Conservation (phyloP, 2,113 vertebrate genomes). For the Pandion haliaetus region DNA sequence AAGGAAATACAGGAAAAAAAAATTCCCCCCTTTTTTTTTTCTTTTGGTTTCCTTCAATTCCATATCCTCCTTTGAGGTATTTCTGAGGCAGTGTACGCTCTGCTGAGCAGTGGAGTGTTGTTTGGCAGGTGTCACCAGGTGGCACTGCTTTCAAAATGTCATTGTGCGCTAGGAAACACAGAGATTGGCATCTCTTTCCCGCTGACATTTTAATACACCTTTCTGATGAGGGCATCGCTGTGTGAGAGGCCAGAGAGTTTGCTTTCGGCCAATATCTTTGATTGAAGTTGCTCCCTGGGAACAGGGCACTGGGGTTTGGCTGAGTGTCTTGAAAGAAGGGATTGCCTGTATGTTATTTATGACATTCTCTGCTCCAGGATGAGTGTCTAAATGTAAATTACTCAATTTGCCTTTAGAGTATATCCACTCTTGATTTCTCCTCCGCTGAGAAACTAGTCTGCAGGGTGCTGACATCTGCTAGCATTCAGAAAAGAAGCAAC, state of each 20-base stretch:
- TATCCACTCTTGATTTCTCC: slow-evolving; percentile 37
- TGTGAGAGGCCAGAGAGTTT: slow-evolving; percentile 30
- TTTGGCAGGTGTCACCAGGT: slow-evolving; percentile 65
- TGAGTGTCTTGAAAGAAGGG: slow-evolving; percentile 21
- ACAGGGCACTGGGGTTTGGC: not conserved
- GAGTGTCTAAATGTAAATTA: slow-evolving; percentile 61
- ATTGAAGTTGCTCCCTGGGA: slow-evolving; percentile 47
- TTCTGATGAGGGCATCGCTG: slow-evolving; percentile 41
- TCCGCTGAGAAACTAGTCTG: slow-evolving; percentile 33
- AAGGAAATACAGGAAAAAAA: not conserved
- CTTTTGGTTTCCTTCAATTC: not conserved
- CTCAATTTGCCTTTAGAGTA: slow-evolving; percentile 49
- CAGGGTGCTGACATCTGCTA: slow-evolving; percentile 58
- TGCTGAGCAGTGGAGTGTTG: slow-evolving; percentile 3
- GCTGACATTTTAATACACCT: slow-evolving; percentile 63
- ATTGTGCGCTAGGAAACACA: not conserved
- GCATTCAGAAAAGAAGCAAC: slow-evolving; percentile 39
- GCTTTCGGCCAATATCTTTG: not conserved
- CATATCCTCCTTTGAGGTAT: not conserved
- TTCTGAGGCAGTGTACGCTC: not conserved
- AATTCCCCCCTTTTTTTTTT: not conserved
- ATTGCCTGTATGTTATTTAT: slow-evolving; percentile 16
- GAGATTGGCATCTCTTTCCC: slow-evolving; percentile 56
- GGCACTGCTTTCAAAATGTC: slow-evolving; percentile 64
- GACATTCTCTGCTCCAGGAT: slow-evolving; percentile 36